Evolutionary conservation across 2,113 vertebrate genomes (phyloP).

Genomic region (Heliornis fulica): DNA sequence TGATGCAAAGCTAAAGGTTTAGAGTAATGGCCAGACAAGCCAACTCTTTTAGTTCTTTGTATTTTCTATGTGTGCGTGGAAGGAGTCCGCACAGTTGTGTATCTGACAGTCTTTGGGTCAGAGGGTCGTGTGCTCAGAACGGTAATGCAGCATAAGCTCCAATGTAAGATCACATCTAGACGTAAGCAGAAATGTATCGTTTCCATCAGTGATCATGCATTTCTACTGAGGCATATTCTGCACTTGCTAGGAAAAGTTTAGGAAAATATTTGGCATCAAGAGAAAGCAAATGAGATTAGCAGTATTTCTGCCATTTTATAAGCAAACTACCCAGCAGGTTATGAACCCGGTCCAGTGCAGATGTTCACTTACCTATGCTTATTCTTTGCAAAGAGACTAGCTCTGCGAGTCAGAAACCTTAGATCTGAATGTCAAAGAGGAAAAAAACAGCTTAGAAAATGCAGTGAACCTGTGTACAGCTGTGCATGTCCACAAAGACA

Average conservation of each 20-base stretch:
- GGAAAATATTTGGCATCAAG: neutral
- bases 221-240: neutral
- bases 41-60: neutral
- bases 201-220: neutral
- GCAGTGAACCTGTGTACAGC: neutral
- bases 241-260: neutral
- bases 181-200: neutral
- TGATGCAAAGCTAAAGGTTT: slow-evolving; percentile 7
- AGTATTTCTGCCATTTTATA: neutral
- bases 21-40: neutral
- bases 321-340: neutral
- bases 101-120: neutral
- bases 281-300: neutral
- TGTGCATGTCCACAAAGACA: neutral
- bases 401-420: neutral
- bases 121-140: neutral
- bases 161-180: neutral
- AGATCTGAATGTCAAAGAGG: neutral
- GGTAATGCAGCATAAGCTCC: neutral
- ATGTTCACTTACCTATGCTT: neutral
- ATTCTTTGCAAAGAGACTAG: neutral
- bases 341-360: neutral
- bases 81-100: neutral
- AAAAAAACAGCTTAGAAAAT: neutral
- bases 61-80: neutral